Conservation (phyloP, 2,113 vertebrate genomes). For the Hippocampus barbouri region DNA sequence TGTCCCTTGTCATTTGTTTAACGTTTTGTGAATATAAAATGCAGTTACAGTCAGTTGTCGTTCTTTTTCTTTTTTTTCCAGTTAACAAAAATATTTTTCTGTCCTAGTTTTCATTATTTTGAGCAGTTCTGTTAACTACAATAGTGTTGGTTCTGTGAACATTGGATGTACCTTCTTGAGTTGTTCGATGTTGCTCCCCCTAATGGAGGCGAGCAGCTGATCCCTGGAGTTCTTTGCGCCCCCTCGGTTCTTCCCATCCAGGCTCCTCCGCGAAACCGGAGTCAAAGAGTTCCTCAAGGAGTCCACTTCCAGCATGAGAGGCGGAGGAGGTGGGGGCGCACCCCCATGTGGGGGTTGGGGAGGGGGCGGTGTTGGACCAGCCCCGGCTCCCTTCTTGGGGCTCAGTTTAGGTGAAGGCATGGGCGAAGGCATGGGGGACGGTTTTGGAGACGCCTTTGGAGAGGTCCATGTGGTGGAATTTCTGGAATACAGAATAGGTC, state of each 20-base stretch:
- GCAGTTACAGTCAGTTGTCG: too few species aligned
- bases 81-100: background rate
- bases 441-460: constrained; percentile 78
- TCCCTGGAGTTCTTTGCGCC: constrained; percentile 88
- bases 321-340: constrained; percentile 77
- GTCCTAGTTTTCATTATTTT: background rate
- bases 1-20: too few species aligned
- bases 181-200: constrained; percentile 82
- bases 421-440: constrained; percentile 69
- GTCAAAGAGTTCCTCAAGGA: constrained; percentile 83
- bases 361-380: constrained; percentile 56
- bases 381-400: constrained; percentile 68
- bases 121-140: background rate
- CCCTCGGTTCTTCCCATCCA: constrained; percentile 74
- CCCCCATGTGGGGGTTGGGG: constrained; percentile 78
- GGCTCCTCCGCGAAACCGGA: constrained; percentile 82
- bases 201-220: constrained; percentile 91
- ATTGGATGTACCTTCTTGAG: constrained; percentile 84
- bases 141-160: background rate
- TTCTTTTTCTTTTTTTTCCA: too few species aligned
- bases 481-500: background rate
- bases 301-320: constrained; percentile 79
- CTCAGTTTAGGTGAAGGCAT: constrained; percentile 79
- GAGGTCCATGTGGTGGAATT: constrained; percentile 47
- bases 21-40: too few species aligned